These are phyloP conservation scores for Ceyx erithaca DNA, from an alignment of 2,797 vertebrate species.

Conservation along the genomic window DNA sequence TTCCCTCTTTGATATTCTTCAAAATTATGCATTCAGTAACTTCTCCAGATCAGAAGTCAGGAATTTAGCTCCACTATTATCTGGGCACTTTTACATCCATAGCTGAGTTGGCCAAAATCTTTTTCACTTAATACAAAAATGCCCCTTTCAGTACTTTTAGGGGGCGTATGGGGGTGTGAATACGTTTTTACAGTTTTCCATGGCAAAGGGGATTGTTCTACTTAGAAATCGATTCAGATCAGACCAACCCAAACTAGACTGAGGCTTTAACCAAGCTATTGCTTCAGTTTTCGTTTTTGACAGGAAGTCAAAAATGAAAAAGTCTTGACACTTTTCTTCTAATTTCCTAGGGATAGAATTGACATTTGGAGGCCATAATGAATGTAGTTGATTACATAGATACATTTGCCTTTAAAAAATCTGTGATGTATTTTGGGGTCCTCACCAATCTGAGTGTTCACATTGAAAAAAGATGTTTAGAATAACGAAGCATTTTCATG, in stretches of 20 bases:
- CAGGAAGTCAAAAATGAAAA: background rate
- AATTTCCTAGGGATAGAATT: background rate
- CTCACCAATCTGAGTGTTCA: background rate
- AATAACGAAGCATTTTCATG: background rate
- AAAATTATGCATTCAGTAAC: slow-evolving; percentile 21
- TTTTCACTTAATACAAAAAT: slow-evolving; percentile 27
- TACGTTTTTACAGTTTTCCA: background rate
- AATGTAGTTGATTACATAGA: background rate
- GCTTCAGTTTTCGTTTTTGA: slow-evolving; percentile 5
- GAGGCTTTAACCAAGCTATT: background rate
- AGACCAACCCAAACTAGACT: background rate
- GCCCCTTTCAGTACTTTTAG: background rate
- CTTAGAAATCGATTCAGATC: background rate
- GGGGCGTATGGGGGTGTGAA: background rate
- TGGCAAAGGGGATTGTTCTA: background rate
- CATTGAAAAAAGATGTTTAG: background rate
- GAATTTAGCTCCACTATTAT: background rate
- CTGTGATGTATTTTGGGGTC: background rate
- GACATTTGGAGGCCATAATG: background rate
- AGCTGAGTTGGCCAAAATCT: background rate
- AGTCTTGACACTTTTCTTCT: slow-evolving; percentile 14
- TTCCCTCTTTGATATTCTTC: slow-evolving; percentile 36
- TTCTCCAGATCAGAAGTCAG: slow-evolving; percentile 46
- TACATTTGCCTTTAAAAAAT: background rate
- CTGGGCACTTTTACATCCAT: background rate